These are phyloP conservation scores for Morpho helenor DNA, from an alignment of 2,888 invertebrate species.

Conservation along the genomic window DNA sequence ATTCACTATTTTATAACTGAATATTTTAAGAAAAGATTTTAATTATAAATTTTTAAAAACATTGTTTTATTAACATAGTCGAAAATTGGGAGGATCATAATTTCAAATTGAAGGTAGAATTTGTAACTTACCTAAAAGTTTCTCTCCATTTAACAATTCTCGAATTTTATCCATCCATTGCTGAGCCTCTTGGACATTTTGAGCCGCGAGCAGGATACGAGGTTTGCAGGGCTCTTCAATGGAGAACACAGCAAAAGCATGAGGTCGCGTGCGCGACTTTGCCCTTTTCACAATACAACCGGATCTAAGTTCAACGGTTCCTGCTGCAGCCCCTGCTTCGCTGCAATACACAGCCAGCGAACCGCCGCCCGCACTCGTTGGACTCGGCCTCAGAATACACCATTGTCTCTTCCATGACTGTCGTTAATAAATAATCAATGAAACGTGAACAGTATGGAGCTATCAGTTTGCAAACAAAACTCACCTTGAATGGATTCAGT, in stretches of 20 bases:
- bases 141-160: conserved; percentile 65
- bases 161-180: conserved; percentile 84
- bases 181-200: conserved; percentile 82
- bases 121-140: conserved; percentile 50
- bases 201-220: conserved; percentile 81
- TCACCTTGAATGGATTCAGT: conserved; percentile 82
- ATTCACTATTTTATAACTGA: too few relatives aligned
- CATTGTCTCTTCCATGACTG: conserved; percentile 84
- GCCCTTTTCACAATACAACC: conserved; percentile 81
- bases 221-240: conserved; percentile 79
- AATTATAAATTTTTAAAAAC: too few relatives aligned
- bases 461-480: conserved; percentile 28
- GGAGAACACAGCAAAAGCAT: conserved; percentile 84
- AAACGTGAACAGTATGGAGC: conserved; percentile 3
- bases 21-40: too few relatives aligned
- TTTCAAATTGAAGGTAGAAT: conserved; percentile 23
- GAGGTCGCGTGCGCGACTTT: conserved; percentile 82
- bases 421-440: conserved; percentile 43
- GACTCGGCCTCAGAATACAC: conserved; percentile 80
- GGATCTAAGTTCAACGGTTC: conserved; percentile 76
- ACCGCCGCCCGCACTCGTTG: conserved; percentile 72
- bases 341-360: conserved; percentile 78
- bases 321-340: conserved; percentile 67
- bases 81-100: conserved; percentile 3
- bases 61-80: neutral